Conservation (phyloP, 2,888 invertebrate genomes). For the Callinectes sapidus region DNA sequence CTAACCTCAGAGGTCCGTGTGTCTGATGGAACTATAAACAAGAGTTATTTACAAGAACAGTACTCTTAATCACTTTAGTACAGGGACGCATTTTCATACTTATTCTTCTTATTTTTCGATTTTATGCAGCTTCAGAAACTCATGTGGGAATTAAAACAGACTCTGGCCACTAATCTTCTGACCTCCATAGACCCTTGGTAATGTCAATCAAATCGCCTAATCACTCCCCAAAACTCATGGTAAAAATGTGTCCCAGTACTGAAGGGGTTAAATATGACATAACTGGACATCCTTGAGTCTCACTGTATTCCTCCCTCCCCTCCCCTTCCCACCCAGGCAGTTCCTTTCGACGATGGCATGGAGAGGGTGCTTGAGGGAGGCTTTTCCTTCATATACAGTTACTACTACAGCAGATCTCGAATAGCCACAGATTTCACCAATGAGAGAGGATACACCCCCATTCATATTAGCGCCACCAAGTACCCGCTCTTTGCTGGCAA, state of each 20-base stretch:
- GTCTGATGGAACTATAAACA: no score
- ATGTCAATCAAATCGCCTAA: no score
- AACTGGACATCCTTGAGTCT: neutral
- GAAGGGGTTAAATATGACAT: neutral
- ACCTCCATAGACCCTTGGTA: no score
- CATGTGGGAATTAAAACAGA: no score
- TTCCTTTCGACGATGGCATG: slow-evolving; percentile 33
- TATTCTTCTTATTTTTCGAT: no score
- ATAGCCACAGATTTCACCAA: slow-evolving; percentile 42
- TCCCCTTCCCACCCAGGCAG: no score
- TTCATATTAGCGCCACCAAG: slow-evolving; percentile 30
- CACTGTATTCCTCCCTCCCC: neutral
- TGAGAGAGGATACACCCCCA: slow-evolving; percentile 29
- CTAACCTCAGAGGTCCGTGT: no score
- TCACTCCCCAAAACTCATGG: no score
- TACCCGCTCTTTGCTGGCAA: slow-evolving; percentile 33
- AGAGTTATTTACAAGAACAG: neutral
- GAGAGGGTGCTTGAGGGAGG: slow-evolving; percentile 25
- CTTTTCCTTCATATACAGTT: slow-evolving; percentile 39
- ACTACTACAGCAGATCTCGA: slow-evolving; percentile 29
- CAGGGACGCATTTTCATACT: no score
- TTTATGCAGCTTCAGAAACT: no score
- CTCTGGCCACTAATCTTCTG: no score
- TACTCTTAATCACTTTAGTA: neutral
- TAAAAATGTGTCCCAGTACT: no score